Conservation (phyloP, 2,797 vertebrate species). For the Mus caroli region DNA sequence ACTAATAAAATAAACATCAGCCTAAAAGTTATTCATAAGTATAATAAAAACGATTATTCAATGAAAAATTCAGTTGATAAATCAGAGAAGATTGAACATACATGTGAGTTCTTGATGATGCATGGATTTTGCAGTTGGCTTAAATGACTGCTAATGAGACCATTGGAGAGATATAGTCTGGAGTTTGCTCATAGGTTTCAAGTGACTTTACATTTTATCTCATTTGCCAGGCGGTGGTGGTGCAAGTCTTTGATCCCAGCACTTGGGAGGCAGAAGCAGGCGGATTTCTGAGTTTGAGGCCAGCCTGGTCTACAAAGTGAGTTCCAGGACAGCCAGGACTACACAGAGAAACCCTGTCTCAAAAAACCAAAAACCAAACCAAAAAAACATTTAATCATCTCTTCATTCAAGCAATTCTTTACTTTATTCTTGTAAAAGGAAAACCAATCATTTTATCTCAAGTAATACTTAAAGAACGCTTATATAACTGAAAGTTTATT, state of each 20-base stretch:
- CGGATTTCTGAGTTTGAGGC: too few species aligned
- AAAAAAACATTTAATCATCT: background rate
- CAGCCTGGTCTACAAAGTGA: too few species aligned
- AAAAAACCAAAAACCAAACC: too few species aligned
- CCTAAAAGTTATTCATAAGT: slow-evolving; percentile 28
- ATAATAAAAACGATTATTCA: slow-evolving; percentile 67
- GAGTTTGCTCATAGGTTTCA: slow-evolving; percentile 65
- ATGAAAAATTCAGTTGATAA: slow-evolving; percentile 56
- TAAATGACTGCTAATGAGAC: slow-evolving; percentile 73
- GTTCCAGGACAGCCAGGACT: too few species aligned
- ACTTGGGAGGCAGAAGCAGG: too few species aligned
- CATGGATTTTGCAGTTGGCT: slow-evolving; percentile 61
- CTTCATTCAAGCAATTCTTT: slow-evolving; percentile 65
- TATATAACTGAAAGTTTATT: background rate
- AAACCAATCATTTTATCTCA: slow-evolving; percentile 68
- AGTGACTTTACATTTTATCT: slow-evolving; percentile 71
- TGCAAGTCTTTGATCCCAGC: too few species aligned
- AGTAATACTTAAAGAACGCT: slow-evolving; percentile 60
- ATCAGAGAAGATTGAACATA: slow-evolving; percentile 50
- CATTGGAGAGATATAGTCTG: slow-evolving; percentile 57
- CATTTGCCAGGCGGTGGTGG: too few species aligned
- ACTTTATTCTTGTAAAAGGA: slow-evolving; percentile 70
- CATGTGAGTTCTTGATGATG: slow-evolving; percentile 68
- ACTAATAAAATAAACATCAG: slow-evolving; percentile 56
- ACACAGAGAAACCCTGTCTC: too few species aligned